A percentile compares a stretch with the other conserved stretches of the same genome.
Evolutionary conservation across 2,888 invertebrate genomes (phyloP).

Genomic region (Callyntrura sp.): DNA sequence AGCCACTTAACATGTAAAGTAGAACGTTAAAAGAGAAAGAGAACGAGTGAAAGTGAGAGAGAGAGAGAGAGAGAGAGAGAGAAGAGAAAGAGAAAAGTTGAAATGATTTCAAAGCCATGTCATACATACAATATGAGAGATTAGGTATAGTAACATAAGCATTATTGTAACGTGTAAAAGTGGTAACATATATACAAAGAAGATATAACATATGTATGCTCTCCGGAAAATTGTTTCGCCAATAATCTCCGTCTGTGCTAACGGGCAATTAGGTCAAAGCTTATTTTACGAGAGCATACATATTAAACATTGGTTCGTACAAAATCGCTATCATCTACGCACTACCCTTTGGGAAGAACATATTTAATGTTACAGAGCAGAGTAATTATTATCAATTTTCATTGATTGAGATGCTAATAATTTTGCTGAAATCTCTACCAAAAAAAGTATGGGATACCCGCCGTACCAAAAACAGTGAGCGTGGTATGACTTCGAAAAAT

Average conservation of each 20-base stretch:
- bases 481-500: constrained; percentile 80
- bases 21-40: constrained; percentile 15
- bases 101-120: constrained; percentile 22
- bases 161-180: constrained; percentile 5
- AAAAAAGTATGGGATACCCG: neutral
- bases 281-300: constrained; percentile 1
- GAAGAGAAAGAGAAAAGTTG: constrained; percentile 42
- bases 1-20: constrained; percentile 69
- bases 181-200: constrained; percentile 26
- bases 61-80: constrained; percentile 33
- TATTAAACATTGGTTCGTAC: neutral
- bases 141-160: neutral
- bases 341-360: neutral
- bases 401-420: neutral
- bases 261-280: neutral
- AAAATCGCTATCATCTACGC: constrained; percentile 12
- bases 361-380: neutral
- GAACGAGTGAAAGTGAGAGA: neutral
- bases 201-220: constrained; percentile 8
- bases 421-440: neutral
- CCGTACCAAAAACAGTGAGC: constrained; percentile 82
- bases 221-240: neutral
- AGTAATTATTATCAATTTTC: constrained; percentile 14
- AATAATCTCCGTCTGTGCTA: neutral
- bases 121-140: constrained; percentile 4